A percentile compares a stretch with the other conserved stretches of the same genome.
These are phyloP conservation scores for Pyrrhura leucotis DNA, from an alignment of 2,797 vertebrate species.

Conservation along the genomic window DNA sequence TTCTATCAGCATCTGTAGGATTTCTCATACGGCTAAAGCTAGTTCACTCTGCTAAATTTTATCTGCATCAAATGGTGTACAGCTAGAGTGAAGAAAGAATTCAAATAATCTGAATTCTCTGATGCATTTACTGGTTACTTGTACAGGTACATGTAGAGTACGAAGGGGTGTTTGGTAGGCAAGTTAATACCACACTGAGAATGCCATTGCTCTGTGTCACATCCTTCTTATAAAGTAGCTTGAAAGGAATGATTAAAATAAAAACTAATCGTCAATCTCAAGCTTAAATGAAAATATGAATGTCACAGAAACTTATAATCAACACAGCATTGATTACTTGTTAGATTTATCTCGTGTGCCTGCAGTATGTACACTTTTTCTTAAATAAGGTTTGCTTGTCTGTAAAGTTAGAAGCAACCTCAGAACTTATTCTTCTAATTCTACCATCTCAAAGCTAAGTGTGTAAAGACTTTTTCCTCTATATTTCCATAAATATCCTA, in stretches of 20 bases:
- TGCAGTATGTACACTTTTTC: not conserved
- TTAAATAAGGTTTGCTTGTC: not conserved
- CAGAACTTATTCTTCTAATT: not conserved
- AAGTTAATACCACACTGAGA: not conserved
- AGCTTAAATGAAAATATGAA: not conserved
- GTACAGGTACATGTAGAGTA: not conserved
- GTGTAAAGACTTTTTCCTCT: not conserved
- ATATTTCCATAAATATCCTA: not conserved
- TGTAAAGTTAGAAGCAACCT: not conserved
- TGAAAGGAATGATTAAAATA: not conserved
- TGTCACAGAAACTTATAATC: not conserved
- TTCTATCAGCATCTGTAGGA: not conserved
- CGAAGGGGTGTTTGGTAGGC: not conserved
- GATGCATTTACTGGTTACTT: not conserved
- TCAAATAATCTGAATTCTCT: not conserved
- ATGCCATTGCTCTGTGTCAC: not conserved
- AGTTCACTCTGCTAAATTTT: not conserved
- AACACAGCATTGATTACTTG: not conserved
- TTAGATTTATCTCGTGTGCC: not conserved
- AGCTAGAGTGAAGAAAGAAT: not conserved
- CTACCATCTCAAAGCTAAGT: not conserved
- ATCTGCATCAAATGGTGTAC: not conserved
- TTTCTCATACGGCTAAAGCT: not conserved
- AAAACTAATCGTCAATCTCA: not conserved
- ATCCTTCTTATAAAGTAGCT: not conserved